Evolutionary conservation across 2,888 invertebrate genomes (phyloP).

Genomic region (Ophioninae sp.): DNA sequence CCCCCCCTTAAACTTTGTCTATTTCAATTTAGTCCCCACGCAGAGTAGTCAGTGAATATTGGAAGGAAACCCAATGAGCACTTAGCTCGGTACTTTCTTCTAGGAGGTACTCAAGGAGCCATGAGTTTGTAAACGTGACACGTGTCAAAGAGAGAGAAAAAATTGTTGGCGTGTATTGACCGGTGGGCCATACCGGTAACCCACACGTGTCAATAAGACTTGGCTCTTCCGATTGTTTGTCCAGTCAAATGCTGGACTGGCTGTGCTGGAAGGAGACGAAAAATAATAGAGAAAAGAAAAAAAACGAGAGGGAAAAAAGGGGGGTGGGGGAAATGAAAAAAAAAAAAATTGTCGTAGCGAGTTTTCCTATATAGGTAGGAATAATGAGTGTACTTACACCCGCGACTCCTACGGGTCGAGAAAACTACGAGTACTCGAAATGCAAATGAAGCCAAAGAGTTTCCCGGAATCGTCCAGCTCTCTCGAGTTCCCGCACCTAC

Average conservation of each 20-base stretch:
- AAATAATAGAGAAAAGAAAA: neutral
- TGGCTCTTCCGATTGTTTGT: slow-evolving; percentile 58
- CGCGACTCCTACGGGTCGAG: slow-evolving; percentile 56
- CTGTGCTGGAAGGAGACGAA: slow-evolving; percentile 26
- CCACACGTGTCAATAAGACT: slow-evolving; percentile 61
- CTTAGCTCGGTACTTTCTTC: slow-evolving; percentile 52
- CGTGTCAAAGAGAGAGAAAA: slow-evolving; percentile 36
- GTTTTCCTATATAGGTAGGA: slow-evolving; percentile 21
- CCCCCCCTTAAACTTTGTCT: neutral
- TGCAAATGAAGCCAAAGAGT: slow-evolving; percentile 59
- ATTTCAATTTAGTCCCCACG: neutral
- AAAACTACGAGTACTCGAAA: slow-evolving; percentile 47
- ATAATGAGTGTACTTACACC: slow-evolving; percentile 38
- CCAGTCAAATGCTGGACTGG: slow-evolving; percentile 48
- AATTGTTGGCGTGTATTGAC: slow-evolving; percentile 46
- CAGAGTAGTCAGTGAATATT: slow-evolving; percentile 36
- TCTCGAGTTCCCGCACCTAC: neutral
- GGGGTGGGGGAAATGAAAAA: slow-evolving; percentile 12
- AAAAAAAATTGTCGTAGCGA: slow-evolving; percentile 12
- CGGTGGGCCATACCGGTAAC: slow-evolving; percentile 23
- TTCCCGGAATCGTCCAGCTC: slow-evolving; percentile 50
- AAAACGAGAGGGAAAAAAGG: slow-evolving; percentile 12
- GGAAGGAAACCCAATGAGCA: slow-evolving; percentile 46
- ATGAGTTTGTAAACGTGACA: slow-evolving; percentile 50
- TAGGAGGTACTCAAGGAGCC: slow-evolving; percentile 21